Percentiles rank a stretch among this genome's conserved stretches.
phyloP scores from a whole-genome alignment of 2,888 invertebrate species.

The Dasysyrphus albostriatus region DNA sequence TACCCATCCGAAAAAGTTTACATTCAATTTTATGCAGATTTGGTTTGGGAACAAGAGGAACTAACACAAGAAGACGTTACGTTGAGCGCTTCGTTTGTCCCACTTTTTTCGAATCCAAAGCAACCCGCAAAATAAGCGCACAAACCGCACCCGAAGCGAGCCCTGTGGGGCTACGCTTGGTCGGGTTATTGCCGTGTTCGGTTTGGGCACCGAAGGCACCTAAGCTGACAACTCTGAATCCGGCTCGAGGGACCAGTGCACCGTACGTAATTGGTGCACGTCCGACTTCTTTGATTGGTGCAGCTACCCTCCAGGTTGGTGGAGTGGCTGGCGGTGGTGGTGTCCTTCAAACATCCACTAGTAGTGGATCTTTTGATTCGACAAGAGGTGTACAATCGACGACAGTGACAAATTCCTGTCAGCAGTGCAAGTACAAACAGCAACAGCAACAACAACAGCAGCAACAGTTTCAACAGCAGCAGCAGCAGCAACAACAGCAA shows the following conservation, averaged over 20 bases:
- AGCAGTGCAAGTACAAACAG: conserved; percentile 77
- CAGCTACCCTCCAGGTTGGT: conserved; percentile 62
- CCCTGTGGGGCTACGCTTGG: conserved; percentile 82
- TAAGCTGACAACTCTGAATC: conserved; percentile 77
- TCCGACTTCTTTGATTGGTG: conserved; percentile 64
- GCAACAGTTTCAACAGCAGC: conserved; percentile 64
- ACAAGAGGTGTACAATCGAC: not conserved
- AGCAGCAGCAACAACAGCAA: conserved; percentile 77
- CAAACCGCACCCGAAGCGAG: conserved; percentile 80
- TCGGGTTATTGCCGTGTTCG: conserved; percentile 82
- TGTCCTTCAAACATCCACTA: conserved; percentile 32
- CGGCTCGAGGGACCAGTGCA: conserved; percentile 77
- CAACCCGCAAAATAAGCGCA: conserved; percentile 80
- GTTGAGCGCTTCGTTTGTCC: conserved; percentile 48
- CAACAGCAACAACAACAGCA: conserved; percentile 77
- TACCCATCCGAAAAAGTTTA: conserved; percentile 40
- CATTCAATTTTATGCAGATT: conserved; percentile 63
- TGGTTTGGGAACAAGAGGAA: conserved; percentile 44
- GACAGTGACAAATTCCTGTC: conserved; percentile 64
- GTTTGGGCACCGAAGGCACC: conserved; percentile 80
- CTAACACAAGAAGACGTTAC: conserved; percentile 49
- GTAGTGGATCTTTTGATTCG: conserved; percentile 37
- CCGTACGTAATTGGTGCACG: conserved; percentile 79
- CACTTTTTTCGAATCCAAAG: conserved; percentile 53
- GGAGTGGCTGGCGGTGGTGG: conserved; percentile 53